Conservation (phyloP, 2,113 vertebrate species). For the Hydrolagus affinis region DNA sequence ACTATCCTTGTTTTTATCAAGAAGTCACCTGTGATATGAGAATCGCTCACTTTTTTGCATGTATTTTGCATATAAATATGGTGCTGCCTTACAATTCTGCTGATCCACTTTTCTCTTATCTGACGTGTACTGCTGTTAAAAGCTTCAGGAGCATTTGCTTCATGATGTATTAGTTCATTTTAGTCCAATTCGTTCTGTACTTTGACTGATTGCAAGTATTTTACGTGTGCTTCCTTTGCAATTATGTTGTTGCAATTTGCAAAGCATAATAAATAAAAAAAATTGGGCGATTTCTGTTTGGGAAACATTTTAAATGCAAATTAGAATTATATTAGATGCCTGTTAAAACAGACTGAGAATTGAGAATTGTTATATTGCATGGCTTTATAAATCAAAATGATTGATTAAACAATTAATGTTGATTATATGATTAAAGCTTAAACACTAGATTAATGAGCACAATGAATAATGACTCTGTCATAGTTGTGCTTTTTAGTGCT, state of each 20-base stretch:
- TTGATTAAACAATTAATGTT: not conserved
- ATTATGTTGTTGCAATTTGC: not conserved
- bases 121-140: not conserved
- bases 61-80: no score
- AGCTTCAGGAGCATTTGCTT: not conserved
- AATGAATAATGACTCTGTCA: not conserved
- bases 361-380: not conserved
- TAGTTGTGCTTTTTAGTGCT: not conserved
- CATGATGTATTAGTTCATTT: not conserved
- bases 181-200: not conserved
- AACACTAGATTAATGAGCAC: not conserved
- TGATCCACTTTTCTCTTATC: not conserved
- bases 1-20: no score
- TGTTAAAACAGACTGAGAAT: not conserved
- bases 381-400: not conserved
- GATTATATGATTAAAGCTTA: conserved; percentile 19
- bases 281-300: not conserved
- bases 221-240: not conserved
- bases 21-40: no score
- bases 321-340: not conserved
- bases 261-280: not conserved
- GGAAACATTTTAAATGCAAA: not conserved
- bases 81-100: not conserved
- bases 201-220: no score
- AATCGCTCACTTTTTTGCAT: no score